These are phyloP conservation scores for Catharus bicknelli DNA, from an alignment of 2,113 vertebrate species.

Conservation along the genomic window DNA sequence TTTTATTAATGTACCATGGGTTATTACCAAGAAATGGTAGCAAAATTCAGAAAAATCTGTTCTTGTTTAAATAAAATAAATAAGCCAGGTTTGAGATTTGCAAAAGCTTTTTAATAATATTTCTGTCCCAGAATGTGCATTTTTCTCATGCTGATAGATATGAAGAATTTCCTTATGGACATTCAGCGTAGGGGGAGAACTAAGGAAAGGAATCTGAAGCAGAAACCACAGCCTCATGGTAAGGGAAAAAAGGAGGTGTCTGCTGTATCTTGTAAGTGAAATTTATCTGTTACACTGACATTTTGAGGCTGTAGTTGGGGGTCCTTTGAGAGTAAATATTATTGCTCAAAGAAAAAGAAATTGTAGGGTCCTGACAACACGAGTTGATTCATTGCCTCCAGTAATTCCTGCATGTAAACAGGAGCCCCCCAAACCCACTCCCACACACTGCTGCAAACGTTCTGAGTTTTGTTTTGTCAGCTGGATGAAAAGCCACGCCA, in stretches of 20 bases:
- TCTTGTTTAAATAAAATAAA: slow-evolving; percentile 2
- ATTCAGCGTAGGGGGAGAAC: neutral
- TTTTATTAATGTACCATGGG: neutral
- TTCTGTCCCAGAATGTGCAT: neutral
- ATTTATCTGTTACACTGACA: neutral
- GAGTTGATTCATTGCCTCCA: neutral
- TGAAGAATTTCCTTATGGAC: neutral
- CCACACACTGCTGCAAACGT: neutral
- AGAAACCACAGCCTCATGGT: neutral
- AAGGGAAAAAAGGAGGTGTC: neutral
- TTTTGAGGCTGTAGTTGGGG: neutral
- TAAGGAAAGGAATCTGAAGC: neutral
- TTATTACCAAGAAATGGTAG: neutral
- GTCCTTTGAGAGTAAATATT: slow-evolving; percentile 16
- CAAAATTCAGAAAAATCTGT: neutral
- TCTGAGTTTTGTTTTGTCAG: slow-evolving; percentile 22
- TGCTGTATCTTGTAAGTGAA: neutral
- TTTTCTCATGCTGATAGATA: neutral
- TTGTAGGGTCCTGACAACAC: neutral
- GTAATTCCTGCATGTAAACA: slow-evolving; percentile 2
- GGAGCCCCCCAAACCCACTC: neutral
- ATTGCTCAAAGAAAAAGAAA: neutral
- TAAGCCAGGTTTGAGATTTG: neutral
- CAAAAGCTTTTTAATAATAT: neutral
- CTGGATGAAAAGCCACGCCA: neutral